Conservation (phyloP, 2,888 invertebrate species). For the Drosophila maculinotata region DNA sequence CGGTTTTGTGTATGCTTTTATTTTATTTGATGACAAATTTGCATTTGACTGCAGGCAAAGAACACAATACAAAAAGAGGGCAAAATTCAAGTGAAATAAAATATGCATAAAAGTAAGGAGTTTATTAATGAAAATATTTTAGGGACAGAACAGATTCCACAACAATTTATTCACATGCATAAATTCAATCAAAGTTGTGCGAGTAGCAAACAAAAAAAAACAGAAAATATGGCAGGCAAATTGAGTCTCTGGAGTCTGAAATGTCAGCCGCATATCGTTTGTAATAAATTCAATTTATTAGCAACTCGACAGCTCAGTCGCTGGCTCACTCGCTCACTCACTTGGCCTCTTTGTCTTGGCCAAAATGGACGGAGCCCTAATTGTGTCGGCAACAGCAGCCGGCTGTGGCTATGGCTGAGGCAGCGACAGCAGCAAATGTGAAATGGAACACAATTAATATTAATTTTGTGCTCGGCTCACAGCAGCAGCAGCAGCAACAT, state of each 20-base stretch:
- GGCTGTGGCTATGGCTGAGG: slow-evolving; percentile 10
- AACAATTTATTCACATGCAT: slow-evolving; percentile 44
- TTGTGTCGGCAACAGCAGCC: slow-evolving; percentile 33
- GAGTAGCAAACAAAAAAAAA: slow-evolving; percentile 2
- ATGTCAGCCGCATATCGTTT: slow-evolving; percentile 66
- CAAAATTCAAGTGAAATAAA: slow-evolving; percentile 33
- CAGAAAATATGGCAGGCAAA: slow-evolving; percentile 50
- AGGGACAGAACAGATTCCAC: slow-evolving; percentile 1
- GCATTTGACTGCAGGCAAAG: slow-evolving; percentile 44
- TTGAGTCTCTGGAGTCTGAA: slow-evolving; percentile 60
- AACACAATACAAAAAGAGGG: neutral
- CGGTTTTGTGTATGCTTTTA: neutral
- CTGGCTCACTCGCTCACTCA: slow-evolving; percentile 9
- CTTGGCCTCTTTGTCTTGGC: slow-evolving; percentile 43
- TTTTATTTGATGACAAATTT: slow-evolving; percentile 41
- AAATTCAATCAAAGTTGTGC: slow-evolving; percentile 66
- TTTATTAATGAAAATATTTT: slow-evolving; percentile 59
- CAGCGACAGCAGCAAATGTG: slow-evolving; percentile 41
- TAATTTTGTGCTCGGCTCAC: slow-evolving; percentile 56
- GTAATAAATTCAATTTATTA: slow-evolving; percentile 77
- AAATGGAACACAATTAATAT: slow-evolving; percentile 77
- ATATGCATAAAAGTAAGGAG: slow-evolving; percentile 53
- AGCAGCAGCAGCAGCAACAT: slow-evolving; percentile 39
- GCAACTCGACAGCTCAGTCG: slow-evolving; percentile 42
- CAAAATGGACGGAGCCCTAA: slow-evolving; percentile 42